Evolutionary conservation across 2,888 invertebrate species (phyloP), one percentile per base, ranked within the genome.

Genomic region (Xylota sylvarum): DNA sequence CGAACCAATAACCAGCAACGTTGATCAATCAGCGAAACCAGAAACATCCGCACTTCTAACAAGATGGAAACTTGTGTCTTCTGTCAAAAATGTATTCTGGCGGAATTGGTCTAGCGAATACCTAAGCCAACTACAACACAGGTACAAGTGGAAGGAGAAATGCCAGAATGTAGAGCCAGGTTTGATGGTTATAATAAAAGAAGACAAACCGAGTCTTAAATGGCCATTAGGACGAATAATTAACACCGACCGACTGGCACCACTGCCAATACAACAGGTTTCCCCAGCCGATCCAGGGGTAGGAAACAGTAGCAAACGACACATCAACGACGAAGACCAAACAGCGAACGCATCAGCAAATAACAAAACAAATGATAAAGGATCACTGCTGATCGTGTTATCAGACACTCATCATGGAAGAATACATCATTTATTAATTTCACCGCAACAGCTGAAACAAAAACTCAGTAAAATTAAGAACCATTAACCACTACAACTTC

Each of bases 111-210:
- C 14, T 2, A 43, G 14, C 14, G 6, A 43, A 43, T 43, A 43
- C 43, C 43, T 43, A 9, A 48, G 19, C 10, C 37, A 50, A 27
- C 37, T 73, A 14, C 73, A 69, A 37, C 23, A 50, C 43, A 55
- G 80, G n/a, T 30, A 50, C 89, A 84, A 79, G 37, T 78, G 73
- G 73, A 64, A 62, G 9, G 35, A 50, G 30, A 14, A 14, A 50
- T 62, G 30, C 10, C 60, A 48, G 4, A 60, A 73, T 19, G 27
- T 62, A 14, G 37, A 69, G 17, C 27, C 65, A 17, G 78, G 76
- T 27, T n/a, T n/a, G 12, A 23, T 23, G 23, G 23, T 23, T 23
- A 23, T 23, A 23, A 23, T 23, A 1, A 23, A 23, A 23, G 23
- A 23, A 1, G 23, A 23, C 23, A 23, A 23, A 23, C 23, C 23